A percentile compares a stretch with the other conserved stretches of the same genome.
phyloP scores from a whole-genome alignment of 1,140 invertebrate genomes.

The Temnothorax nylanderi region DNA sequence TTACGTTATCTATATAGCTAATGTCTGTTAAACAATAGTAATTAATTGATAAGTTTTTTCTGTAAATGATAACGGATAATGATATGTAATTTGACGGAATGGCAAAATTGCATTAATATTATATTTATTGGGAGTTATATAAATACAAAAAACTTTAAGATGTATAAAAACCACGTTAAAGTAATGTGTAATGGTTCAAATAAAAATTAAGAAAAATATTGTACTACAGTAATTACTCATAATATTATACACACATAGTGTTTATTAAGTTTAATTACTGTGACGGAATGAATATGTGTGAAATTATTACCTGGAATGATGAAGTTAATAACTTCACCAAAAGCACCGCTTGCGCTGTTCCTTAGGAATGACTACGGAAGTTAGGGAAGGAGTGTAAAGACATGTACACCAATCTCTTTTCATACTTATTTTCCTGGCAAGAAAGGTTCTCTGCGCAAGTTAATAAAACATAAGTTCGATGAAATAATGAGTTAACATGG shows the following conservation, averaged over 20 bases:
- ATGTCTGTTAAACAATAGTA: not conserved
- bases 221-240: not conserved
- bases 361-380: too few relatives aligned
- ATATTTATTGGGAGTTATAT: not conserved
- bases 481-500: not conserved
- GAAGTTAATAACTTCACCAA: not conserved
- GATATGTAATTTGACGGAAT: not conserved
- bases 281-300: not conserved
- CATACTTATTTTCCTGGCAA: not conserved
- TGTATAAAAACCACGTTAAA: not conserved
- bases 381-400: not conserved
- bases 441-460: not conserved
- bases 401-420: not conserved
- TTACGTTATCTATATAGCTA: too few relatives aligned
- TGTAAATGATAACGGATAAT: conserved; percentile 9
- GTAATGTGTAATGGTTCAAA: not conserved
- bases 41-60: not conserved
- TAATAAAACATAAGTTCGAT: conserved; percentile 47
- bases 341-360: not conserved
- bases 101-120: not conserved
- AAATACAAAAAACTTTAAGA: not conserved
- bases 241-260: not conserved
- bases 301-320: not conserved
- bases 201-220: not conserved
- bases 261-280: not conserved